Conservation (phyloP, 2,888 invertebrate genomes). For the Stenoptilia bipunctidactyla region DNA sequence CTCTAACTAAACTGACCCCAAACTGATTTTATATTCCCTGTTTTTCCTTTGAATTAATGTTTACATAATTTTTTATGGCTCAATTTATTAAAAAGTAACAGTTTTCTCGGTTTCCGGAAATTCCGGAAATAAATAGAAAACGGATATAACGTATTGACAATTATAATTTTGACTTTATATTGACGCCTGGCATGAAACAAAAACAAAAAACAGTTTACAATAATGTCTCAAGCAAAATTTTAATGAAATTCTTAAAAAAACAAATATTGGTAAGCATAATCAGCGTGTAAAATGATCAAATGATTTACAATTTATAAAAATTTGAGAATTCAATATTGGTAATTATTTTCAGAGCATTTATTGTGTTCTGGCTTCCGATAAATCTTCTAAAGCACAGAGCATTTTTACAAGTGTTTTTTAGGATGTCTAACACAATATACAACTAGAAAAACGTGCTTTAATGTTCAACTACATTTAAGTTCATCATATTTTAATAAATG, state of each 20-base stretch:
- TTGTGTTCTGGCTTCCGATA: conserved; percentile 37
- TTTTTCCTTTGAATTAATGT: too few species aligned
- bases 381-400: conserved; percentile 21
- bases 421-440: conserved; percentile 25
- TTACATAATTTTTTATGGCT: too few species aligned
- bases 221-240: conserved; percentile 56
- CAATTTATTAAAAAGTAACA: too few species aligned
- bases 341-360: conserved; percentile 25
- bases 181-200: conserved; percentile 41
- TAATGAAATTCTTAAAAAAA: conserved; percentile 45
- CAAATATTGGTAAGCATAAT: conserved; percentile 30
- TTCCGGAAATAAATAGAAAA: conserved; percentile 22
- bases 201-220: conserved; percentile 62
- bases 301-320: too few species aligned
- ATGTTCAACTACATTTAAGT: not conserved
- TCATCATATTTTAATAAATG: conserved; percentile 25
- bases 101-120: conserved; percentile 14
- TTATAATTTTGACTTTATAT: conserved; percentile 23
- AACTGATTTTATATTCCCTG: too few species aligned
- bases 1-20: too few species aligned
- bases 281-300: too few species aligned
- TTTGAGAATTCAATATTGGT: too few species aligned
- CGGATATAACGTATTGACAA: conserved; percentile 5
- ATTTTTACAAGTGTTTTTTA: conserved; percentile 25
- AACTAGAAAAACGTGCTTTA: conserved; percentile 13